phyloP scores from a whole-genome alignment of 2,888 invertebrate species.

The Bugula neritina region DNA sequence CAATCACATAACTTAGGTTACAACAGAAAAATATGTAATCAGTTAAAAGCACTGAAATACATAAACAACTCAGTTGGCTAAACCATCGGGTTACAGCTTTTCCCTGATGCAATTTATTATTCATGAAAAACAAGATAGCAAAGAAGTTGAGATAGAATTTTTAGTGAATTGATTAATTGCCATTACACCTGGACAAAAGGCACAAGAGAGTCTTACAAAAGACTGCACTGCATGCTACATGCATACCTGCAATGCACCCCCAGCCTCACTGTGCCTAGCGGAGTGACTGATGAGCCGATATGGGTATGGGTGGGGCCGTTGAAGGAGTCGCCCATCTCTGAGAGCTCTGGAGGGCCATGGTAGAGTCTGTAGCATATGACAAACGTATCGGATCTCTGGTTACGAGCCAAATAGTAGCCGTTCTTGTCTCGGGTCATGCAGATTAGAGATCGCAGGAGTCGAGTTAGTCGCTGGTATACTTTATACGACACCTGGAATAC shows the following conservation, averaged over 20 bases:
- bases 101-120: too few relatives aligned
- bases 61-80: too few relatives aligned
- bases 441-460: slow-evolving; percentile 80
- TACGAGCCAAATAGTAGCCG: slow-evolving; percentile 82
- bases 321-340: slow-evolving; percentile 61
- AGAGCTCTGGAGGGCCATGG: slow-evolving; percentile 57
- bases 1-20: too few relatives aligned
- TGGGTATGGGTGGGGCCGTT: slow-evolving; percentile 57
- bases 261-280: slow-evolving; percentile 75
- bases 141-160: too few relatives aligned
- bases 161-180: too few relatives aligned
- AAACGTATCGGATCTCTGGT: slow-evolving; percentile 80
- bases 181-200: too few relatives aligned
- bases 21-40: too few relatives aligned
- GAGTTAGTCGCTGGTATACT: slow-evolving; percentile 84
- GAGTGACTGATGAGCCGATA: slow-evolving; percentile 80
- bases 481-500: slow-evolving; percentile 42
- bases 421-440: slow-evolving; percentile 85
- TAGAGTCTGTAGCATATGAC: slow-evolving; percentile 74
- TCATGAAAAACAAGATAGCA: too few relatives aligned
- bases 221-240: too few relatives aligned
- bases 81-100: too few relatives aligned
- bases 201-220: too few relatives aligned
- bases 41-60: too few relatives aligned
- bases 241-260: slow-evolving; percentile 66